Base-by-base conservation (phyloP, 2,797 vertebrate genomes). In the Potorous gilbertii region DNA sequence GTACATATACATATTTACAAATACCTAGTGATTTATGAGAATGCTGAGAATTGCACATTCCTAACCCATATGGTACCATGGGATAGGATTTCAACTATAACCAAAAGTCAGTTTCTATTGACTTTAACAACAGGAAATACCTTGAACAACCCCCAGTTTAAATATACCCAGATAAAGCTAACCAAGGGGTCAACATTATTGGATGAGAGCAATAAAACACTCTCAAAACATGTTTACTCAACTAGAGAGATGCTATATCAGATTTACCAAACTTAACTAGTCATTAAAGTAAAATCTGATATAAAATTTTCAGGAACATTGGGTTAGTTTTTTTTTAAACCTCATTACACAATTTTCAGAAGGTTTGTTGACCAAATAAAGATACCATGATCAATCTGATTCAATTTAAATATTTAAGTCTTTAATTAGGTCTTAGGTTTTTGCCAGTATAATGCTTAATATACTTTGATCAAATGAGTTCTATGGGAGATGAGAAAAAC, bases 141-240 rank as follows among this genome's bases (percentile, higher is more conserved):
- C 98, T 98, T 98, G 97, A 98, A 97, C 97, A 98, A 98, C 97
- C 97, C 98, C 96, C 98, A 96, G 97, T 98, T 96, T 98, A 98
- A 97, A 96, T 98, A 98, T 74, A 96, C 95, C 96, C 97, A 98
- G 96, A 97, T 98, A 98, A 98, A 98, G 97, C 98, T 98, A 99
- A 99, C 98, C 98, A 99, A 99, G 98, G 98, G 98, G 96, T 98
- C 99, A 98, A 98, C 98, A 98, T 97, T 98, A 98, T 97, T 98
- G 98, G 98, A 98, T 94, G 97, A 98, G 97, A 98, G 94, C 96
- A 98, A 95, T 93, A 97, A 95, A 97, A 97, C 96, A 97, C 97
- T 98, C 96, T 94, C 96, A 97, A 95, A 95, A 93, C 52, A 93
- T 92, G 28, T 92, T 90, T 95, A 97, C 93, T 93, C 96, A 93